A percentile compares a stretch with the other conserved stretches of the same genome.
Conservation (phyloP, 2,888 invertebrate genomes). For the Thereva unica region DNA sequence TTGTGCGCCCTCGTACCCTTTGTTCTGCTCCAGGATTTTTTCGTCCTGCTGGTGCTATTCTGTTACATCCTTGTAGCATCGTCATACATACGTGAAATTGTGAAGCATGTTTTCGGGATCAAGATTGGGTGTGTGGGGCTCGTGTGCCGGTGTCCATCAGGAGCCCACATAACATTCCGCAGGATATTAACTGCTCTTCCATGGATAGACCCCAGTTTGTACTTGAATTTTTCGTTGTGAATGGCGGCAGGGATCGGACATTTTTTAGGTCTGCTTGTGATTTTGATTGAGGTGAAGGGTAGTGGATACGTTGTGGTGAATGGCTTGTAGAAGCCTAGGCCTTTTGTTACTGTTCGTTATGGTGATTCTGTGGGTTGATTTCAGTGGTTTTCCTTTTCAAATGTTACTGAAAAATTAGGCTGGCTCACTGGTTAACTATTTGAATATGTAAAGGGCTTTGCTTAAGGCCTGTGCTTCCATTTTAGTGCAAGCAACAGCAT, state of each 20-base stretch:
- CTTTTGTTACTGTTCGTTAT: slow-evolving; percentile 37
- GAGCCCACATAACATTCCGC: slow-evolving; percentile 44
- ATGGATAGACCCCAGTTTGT: slow-evolving; percentile 12
- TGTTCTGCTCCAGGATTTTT: not conserved
- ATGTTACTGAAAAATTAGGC: too few species aligned
- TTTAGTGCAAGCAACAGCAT: too few species aligned
- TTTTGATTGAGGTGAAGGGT: slow-evolving; percentile 39
- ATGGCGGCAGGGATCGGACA: slow-evolving; percentile 37
- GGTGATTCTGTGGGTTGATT: slow-evolving; percentile 39
- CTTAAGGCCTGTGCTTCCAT: too few species aligned
- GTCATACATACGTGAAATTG: slow-evolving; percentile 18
- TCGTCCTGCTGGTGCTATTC: slow-evolving; percentile 14
- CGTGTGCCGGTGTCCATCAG: slow-evolving; percentile 36
- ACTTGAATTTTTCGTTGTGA: slow-evolving; percentile 18
- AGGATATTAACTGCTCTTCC: slow-evolving; percentile 43
- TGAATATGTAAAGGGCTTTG: too few species aligned
- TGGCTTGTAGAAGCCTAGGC: not conserved
- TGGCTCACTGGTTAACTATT: too few species aligned
- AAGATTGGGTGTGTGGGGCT: slow-evolving; percentile 36
- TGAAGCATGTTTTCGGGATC: slow-evolving; percentile 34
- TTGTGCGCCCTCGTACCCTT: slow-evolving; percentile 7
- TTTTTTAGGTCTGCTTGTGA: slow-evolving; percentile 38
- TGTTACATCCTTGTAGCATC: slow-evolving; percentile 6
- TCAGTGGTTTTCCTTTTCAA: slow-evolving; percentile 38
- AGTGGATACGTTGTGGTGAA: slow-evolving; percentile 5